phyloP scores from a whole-genome alignment of 2,113 vertebrate genomes.

The Pristiophorus japonicus region DNA sequence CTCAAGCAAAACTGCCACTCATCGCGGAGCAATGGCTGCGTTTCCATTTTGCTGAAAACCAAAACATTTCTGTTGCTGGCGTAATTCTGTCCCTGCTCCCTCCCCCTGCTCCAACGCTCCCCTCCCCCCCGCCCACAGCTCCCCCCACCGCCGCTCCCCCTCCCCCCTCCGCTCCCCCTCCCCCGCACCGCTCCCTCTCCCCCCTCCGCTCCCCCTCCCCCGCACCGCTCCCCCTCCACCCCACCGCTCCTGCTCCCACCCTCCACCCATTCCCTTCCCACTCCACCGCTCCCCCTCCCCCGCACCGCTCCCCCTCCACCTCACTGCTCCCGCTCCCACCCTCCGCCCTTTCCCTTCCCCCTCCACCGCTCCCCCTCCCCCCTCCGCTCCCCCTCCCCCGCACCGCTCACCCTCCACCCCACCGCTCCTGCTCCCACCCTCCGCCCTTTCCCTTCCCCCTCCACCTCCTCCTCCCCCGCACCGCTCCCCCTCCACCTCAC shows the following conservation, averaged over 20 bases:
- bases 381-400: background rate
- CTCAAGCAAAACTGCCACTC: constrained; percentile 15
- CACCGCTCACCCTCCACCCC: background rate
- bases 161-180: background rate
- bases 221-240: background rate
- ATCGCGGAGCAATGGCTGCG: background rate
- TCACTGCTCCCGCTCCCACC: background rate
- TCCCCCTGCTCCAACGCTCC: background rate
- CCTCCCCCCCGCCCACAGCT: background rate
- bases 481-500: too few species aligned
- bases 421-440: too few species aligned
- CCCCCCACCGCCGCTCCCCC: background rate
- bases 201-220: background rate
- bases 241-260: too few species aligned
- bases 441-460: too few species aligned
- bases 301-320: background rate
- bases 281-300: background rate
- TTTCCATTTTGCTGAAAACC: background rate
- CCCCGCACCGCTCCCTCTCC: background rate
- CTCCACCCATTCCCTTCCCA: too few species aligned
- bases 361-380: background rate
- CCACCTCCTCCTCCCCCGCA: background rate
- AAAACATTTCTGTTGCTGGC: background rate
- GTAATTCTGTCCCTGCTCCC: background rate
- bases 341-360: background rate